Evolutionary conservation across 92 coral and sea anemone species (phyloP).

Genomic region (Parazoanthus atlanticus): DNA sequence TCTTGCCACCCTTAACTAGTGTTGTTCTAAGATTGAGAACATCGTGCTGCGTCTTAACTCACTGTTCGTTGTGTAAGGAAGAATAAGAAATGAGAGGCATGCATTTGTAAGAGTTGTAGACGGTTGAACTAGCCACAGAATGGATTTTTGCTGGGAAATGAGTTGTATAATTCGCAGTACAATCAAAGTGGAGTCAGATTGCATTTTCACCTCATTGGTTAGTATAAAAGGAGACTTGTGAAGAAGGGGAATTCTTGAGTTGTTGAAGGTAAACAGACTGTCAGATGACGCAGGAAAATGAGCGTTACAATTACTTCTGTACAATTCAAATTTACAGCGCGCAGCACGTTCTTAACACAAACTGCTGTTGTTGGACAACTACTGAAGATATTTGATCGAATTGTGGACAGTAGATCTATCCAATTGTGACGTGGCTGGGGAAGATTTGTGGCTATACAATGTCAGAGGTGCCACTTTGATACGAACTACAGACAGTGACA

Average conservation of each 20-base stretch:
- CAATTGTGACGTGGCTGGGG: not conserved
- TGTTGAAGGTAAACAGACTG: not conserved
- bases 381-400: not conserved
- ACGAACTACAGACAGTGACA: not conserved
- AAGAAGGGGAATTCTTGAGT: not conserved
- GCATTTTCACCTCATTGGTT: not conserved
- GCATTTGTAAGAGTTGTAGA: not conserved
- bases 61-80: not conserved
- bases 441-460: not conserved
- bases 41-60: no score
- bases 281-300: not conserved
- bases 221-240: not conserved
- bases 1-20: not conserved
- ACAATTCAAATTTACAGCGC: no score
- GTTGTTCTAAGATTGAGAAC: not conserved
- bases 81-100: not conserved
- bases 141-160: not conserved
- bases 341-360: not conserved
- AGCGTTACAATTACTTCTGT: no score
- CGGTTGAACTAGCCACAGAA: not conserved
- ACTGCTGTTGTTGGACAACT: not conserved
- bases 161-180: not conserved
- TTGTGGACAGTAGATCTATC: not conserved
- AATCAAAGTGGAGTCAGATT: not conserved
- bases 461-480: not conserved